Base-by-base conservation (phyloP, 2,113 vertebrate genomes). In the Raja brachyura region DNA sequence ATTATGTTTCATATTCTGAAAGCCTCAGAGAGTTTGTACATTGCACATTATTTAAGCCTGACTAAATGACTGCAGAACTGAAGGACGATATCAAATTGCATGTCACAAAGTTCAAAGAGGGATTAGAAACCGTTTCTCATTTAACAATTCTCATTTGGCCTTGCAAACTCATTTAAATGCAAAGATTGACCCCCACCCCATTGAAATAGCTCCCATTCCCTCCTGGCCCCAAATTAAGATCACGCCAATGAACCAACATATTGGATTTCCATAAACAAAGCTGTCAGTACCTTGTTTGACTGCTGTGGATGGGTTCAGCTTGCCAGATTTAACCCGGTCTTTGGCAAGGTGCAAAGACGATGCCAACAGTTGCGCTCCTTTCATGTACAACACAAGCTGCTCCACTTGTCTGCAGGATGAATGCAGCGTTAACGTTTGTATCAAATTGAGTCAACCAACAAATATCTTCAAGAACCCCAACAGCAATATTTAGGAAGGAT, bases 311-410 rank as follows among this genome's bases (percentile, higher is more conserved):
- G 98, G 98, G 94, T 98, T 99, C 95, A 99, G 96, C 6, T 99
- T 98, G 94, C 97, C 97, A 0, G 98, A 98, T 94, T 99, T 99
- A 94, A 99, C 98, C 96, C 98, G 98, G 86, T 98, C 97, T 96
- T 99, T 99, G 95, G 98, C 98, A 93, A 99, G 96, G 94, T 99
- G 98, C 94, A 99, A 97, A 78, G 98, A 98, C 6, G 98, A 98
- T 0, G 98, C 98, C 6, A 99, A 95, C 68, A 99, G 96, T 95
- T 99, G 98, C 13, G 98, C 98, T 0, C 97, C 97, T 95, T 99
- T 99, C 98, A 99, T 99, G 93, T 98, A 98, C 73, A 99, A 95
- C 93, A 99, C 98, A 96, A 99, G 94, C 96, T 99, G 98, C 94
- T 99, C 98, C 93, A 99, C 98, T 95, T 98, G 97, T 95, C 98